Conservation (phyloP, 1,140 invertebrate species). For the Cryptotermes secundus region DNA sequence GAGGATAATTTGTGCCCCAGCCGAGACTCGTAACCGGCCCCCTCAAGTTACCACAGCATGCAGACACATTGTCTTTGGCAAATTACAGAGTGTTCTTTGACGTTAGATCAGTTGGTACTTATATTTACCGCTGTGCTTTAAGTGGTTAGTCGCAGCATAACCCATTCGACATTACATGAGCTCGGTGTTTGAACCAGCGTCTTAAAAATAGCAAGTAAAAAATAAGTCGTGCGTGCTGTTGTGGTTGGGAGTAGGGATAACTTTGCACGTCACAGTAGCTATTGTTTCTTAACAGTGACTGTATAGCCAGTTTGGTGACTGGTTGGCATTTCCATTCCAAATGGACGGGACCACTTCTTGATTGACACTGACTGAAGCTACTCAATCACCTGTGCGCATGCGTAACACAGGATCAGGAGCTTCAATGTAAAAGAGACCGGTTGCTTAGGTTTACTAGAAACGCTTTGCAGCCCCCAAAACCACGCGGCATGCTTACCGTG, state of each 20-base stretch:
- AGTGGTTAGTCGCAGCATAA: too few species aligned
- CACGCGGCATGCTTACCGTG: neutral
- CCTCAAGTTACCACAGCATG: too few species aligned
- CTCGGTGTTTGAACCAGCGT: too few species aligned
- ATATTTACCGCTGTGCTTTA: too few species aligned
- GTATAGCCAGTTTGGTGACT: neutral
- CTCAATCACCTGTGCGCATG: conserved; percentile 8
- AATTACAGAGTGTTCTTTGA: too few species aligned
- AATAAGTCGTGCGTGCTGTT: neutral
- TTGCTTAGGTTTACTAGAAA: neutral
- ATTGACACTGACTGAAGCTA: conserved; percentile 6
- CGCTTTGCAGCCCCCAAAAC: neutral
- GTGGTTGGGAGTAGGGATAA: neutral
- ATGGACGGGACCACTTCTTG: conserved; percentile 3
- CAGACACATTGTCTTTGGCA: too few species aligned
- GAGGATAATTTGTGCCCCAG: too few species aligned
- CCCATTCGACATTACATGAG: too few species aligned
- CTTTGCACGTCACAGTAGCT: neutral
- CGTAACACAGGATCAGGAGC: neutral
- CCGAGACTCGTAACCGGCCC: too few species aligned
- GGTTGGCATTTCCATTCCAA: neutral
- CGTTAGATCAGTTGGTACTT: too few species aligned
- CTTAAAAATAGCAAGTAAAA: too few species aligned
- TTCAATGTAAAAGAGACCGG: conserved; percentile 10
- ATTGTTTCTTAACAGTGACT: neutral